Percentiles rank a stretch among this genome's conserved stretches.
These are phyloP conservation scores for Lissonota sp. DNA, from an alignment of 2,888 invertebrate genomes.

Conservation along the genomic window DNA sequence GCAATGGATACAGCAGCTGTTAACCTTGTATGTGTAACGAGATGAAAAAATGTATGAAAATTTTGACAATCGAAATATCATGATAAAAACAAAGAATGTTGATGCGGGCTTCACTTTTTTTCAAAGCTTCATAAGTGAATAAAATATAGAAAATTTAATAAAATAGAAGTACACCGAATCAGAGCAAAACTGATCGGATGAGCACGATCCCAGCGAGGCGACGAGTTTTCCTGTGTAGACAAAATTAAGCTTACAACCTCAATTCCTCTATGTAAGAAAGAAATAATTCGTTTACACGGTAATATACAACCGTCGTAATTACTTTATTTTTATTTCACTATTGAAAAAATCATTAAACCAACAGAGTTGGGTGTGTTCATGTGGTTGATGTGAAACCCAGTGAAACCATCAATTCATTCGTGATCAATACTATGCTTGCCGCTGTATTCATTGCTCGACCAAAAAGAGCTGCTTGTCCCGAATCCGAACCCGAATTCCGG, in stretches of 20 bases:
- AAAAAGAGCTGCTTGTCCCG: slow-evolving; percentile 14
- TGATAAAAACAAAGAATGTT: background rate
- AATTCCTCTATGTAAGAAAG: background rate
- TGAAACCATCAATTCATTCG: background rate
- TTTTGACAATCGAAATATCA: background rate
- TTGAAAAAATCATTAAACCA: background rate
- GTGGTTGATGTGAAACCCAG: too few relatives aligned
- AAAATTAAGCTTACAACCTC: background rate
- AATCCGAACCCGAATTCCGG: too few relatives aligned
- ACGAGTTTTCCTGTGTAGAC: background rate
- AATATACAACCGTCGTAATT: background rate
- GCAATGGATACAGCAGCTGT: background rate
- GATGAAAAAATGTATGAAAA: background rate
- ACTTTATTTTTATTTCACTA: background rate
- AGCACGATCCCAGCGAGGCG: background rate
- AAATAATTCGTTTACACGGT: background rate
- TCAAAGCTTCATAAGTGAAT: background rate
- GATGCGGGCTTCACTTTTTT: background rate
- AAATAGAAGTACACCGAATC: slow-evolving; percentile 1
- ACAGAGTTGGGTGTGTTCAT: background rate
- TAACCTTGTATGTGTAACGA: background rate
- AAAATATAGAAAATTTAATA: background rate
- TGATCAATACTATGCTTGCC: background rate
- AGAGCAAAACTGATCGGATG: too few relatives aligned
- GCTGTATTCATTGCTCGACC: slow-evolving; percentile 45